phyloP scores from a whole-genome alignment of 2,797 vertebrate genomes.

The Spondyliosoma cantharus region DNA sequence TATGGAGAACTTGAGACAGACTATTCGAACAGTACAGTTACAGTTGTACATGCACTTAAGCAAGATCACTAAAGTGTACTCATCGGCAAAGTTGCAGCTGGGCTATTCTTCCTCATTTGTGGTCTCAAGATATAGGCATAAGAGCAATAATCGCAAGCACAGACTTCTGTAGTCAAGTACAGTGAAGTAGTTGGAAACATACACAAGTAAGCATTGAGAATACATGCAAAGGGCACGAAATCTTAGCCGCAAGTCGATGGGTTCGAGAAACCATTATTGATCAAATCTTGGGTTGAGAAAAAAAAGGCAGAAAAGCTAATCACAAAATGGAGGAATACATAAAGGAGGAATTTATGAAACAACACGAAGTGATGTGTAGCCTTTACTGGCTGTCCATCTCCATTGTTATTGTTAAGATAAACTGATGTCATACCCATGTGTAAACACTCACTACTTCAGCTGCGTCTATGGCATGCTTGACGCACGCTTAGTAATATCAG shows the following conservation, averaged over 20 bases:
- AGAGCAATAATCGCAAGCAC: too few relatives aligned
- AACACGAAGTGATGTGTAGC: not conserved
- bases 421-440: conserved; percentile 15
- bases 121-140: too few relatives aligned
- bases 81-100: too few relatives aligned
- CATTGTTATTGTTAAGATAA: conserved; percentile 37
- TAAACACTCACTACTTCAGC: conserved; percentile 35
- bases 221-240: not conserved
- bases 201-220: not conserved
- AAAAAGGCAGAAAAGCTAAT: not conserved
- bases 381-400: conserved; percentile 6
- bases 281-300: not conserved
- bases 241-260: not conserved
- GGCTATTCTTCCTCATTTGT: too few relatives aligned
- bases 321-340: not conserved
- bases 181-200: not conserved
- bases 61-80: too few relatives aligned
- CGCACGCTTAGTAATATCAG: conserved; percentile 48
- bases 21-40: too few relatives aligned
- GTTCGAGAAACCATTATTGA: not conserved
- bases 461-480: conserved; percentile 17
- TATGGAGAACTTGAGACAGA: too few relatives aligned
- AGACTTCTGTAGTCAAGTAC: not conserved
- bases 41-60: too few relatives aligned
- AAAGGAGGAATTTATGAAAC: not conserved